These are phyloP conservation scores for Petroica traversi DNA, from an alignment of 2,113 vertebrate genomes.

Conservation along the genomic window DNA sequence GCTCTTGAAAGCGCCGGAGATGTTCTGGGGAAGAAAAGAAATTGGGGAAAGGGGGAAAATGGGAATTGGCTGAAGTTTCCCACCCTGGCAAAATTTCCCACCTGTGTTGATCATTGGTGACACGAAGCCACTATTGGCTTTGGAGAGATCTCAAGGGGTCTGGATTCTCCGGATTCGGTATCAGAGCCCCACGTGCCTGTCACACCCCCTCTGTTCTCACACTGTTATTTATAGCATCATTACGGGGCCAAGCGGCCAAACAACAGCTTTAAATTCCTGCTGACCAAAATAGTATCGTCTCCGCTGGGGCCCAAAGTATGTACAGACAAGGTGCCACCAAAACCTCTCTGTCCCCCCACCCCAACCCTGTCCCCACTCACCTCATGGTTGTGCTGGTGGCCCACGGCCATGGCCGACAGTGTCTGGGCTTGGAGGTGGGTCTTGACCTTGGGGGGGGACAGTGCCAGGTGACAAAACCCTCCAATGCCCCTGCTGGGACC, in stretches of 20 bases:
- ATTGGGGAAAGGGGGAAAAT: fast-evolving
- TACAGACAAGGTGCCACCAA: neutral
- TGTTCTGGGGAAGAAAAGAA: constrained; percentile 72
- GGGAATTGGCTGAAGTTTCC: fast-evolving
- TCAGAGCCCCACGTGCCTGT: neutral
- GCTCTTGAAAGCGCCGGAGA: constrained; percentile 79
- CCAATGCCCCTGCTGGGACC: fast-evolving
- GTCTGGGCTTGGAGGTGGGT: constrained; percentile 92
- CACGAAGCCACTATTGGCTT: neutral
- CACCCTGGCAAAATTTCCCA: too few species aligned
- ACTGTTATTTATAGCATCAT: neutral
- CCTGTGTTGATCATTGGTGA: fast-evolving
- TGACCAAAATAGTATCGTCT: neutral
- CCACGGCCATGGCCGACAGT: constrained; percentile 79
- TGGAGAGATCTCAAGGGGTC: neutral
- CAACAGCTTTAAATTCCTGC: neutral
- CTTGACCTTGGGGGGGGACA: constrained; percentile 79
- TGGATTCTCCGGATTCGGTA: neutral
- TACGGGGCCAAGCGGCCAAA: neutral
- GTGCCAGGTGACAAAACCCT: neutral
- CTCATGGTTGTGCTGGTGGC: constrained; percentile 93
- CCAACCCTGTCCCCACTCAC: constrained; percentile 56
- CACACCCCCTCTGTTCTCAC: neutral
- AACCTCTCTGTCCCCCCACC: neutral
- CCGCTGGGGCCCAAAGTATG: fast-evolving